Conservation (phyloP, 2,797 vertebrate species). For the Lycodopsis pacificus region DNA sequence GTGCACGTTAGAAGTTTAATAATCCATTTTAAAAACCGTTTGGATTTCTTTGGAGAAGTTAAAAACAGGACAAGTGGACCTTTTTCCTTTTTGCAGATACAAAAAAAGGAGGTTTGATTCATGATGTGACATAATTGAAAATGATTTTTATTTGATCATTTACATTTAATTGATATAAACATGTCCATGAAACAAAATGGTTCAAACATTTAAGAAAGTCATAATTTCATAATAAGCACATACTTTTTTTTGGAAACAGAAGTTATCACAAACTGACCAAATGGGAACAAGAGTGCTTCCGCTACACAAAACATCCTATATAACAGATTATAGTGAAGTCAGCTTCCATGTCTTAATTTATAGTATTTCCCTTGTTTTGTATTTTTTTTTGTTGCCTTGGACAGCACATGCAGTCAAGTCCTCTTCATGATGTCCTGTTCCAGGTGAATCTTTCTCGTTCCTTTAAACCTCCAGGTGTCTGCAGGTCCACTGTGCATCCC, state of each 20-base stretch:
- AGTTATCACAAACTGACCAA: slow-evolving; percentile 93
- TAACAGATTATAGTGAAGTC: slow-evolving; percentile 87
- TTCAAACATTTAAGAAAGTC: slow-evolving; percentile 97
- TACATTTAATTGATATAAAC: slow-evolving; percentile 96
- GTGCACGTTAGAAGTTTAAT: not conserved
- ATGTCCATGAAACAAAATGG: slow-evolving; percentile 90
- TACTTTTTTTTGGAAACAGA: slow-evolving; percentile 88
- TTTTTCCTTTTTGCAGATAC: not conserved
- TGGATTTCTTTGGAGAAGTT: not conserved
- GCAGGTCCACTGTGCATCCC: slow-evolving; percentile 75
- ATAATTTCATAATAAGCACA: slow-evolving; percentile 94
- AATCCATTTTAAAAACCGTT: not conserved
- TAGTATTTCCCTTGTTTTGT: slow-evolving; percentile 80
- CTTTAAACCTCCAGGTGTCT: slow-evolving; percentile 80
- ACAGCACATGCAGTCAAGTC: slow-evolving; percentile 94
- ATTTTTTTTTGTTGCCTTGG: slow-evolving; percentile 77
- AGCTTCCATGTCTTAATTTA: slow-evolving; percentile 84
- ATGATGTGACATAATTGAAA: slow-evolving; percentile 91
- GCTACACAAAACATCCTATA: slow-evolving; percentile 99
- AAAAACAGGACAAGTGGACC: not conserved
- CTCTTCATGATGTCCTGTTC: slow-evolving; percentile 57
- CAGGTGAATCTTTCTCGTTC: slow-evolving; percentile 57
- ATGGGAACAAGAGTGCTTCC: slow-evolving; percentile 96
- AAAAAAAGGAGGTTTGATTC: slow-evolving; percentile 70
- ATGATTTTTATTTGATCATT: slow-evolving; percentile 97